Evolutionary conservation across 2,113 vertebrate species (phyloP).

Genomic region (Eulemur macaco): DNA sequence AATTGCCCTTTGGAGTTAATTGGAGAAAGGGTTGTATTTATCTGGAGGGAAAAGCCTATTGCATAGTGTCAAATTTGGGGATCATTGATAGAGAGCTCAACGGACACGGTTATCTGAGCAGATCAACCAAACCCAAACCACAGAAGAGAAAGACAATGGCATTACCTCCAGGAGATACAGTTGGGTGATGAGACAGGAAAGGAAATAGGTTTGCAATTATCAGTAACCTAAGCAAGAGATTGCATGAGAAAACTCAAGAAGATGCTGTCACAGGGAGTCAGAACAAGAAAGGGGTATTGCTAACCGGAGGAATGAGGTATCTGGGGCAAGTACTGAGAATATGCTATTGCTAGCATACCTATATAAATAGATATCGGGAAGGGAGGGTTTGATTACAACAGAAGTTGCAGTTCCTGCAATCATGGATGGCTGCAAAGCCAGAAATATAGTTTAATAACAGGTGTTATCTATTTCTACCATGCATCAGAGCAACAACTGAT

Average conservation of each 20-base stretch:
- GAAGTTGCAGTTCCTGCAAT: neutral
- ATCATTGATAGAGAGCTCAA: neutral
- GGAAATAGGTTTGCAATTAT: neutral
- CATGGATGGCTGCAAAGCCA: neutral
- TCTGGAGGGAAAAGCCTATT: neutral
- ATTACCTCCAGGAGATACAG: neutral
- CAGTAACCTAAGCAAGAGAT: neutral
- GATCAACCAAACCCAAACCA: neutral
- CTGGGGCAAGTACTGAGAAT: neutral
- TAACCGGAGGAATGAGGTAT: neutral
- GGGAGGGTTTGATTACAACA: neutral
- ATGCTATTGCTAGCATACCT: neutral
- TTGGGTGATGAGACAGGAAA: neutral
- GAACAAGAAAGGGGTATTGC: neutral
- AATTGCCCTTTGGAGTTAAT: slow-evolving; percentile 1
- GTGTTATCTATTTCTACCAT: neutral
- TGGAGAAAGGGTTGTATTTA: neutral
- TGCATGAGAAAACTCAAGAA: neutral
- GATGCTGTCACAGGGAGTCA: neutral
- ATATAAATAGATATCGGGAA: neutral
- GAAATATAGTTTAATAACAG: neutral
- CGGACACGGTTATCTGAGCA: neutral
- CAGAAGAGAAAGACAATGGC: neutral
- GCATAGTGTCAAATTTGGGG: neutral
- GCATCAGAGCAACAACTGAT: neutral